Evolutionary conservation across 2,888 invertebrate species (phyloP).

Genomic region (Chrysopilus asiliformis): DNA sequence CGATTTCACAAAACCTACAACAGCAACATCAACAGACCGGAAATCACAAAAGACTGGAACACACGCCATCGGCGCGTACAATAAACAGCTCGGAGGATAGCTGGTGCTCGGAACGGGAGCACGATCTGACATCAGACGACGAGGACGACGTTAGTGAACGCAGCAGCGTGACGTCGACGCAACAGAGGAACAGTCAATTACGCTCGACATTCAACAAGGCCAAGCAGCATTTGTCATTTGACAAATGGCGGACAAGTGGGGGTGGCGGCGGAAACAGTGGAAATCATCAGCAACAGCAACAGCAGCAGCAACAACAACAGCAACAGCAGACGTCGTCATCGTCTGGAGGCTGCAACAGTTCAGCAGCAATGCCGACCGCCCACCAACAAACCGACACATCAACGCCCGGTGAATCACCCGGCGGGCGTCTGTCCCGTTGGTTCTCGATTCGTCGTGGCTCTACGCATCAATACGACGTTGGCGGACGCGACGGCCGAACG

Average conservation of each 20-base stretch:
- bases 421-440: slow-evolving; percentile 72
- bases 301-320: slow-evolving; percentile 20
- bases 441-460: slow-evolving; percentile 76
- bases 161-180: slow-evolving; percentile 24
- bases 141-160: slow-evolving; percentile 44
- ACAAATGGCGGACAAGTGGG: slow-evolving; percentile 53
- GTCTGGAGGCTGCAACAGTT: slow-evolving; percentile 8
- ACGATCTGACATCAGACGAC: slow-evolving; percentile 43
- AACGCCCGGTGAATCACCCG: slow-evolving; percentile 56
- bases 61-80: slow-evolving; percentile 26
- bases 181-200: slow-evolving; percentile 59
- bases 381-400: slow-evolving; percentile 26
- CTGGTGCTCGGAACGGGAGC: slow-evolving; percentile 39
- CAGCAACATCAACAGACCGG: neutral
- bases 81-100: slow-evolving; percentile 45
- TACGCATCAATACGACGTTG: slow-evolving; percentile 69
- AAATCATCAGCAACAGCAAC: slow-evolving; percentile 18
- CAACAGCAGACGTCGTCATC: slow-evolving; percentile 13
- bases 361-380: slow-evolving; percentile 15
- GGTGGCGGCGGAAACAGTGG: slow-evolving; percentile 29
- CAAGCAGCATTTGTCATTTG: slow-evolving; percentile 57
- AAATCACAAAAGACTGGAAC: slow-evolving; percentile 20
- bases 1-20: neutral
- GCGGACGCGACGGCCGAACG: slow-evolving; percentile 35
- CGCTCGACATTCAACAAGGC: slow-evolving; percentile 71